Evolutionary conservation across 2,797 vertebrate species (phyloP).

Genomic region (Anableps anableps): DNA sequence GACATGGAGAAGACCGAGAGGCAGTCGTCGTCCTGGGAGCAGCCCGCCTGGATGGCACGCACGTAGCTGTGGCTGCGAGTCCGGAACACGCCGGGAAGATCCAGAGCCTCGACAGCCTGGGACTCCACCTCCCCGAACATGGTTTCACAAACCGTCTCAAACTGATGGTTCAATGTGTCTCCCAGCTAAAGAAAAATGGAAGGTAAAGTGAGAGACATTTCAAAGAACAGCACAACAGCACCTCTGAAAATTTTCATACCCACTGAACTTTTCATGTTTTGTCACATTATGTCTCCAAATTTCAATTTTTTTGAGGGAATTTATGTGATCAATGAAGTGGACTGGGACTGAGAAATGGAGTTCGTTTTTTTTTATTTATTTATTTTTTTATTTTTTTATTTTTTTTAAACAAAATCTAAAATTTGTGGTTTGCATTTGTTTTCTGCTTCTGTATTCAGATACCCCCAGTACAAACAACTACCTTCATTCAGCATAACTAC

Average conservation of each 20-base stretch:
- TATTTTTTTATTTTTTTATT: background rate
- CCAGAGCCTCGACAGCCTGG: slow-evolving; percentile 95
- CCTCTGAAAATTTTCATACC: background rate
- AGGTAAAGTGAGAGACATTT: background rate
- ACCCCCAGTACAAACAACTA: background rate
- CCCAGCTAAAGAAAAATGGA: slow-evolving; percentile 85
- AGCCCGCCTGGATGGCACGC: slow-evolving; percentile 98
- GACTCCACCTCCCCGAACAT: slow-evolving; percentile 97
- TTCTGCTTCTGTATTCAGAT: background rate
- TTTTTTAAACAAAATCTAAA: background rate
- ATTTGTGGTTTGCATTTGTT: background rate
- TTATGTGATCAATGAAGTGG: too few species aligned
- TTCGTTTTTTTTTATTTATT: background rate
- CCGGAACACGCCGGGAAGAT: slow-evolving; percentile 97
- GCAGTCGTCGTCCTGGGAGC: slow-evolving; percentile 98
- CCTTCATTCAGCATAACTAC: background rate
- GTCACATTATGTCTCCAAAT: background rate
- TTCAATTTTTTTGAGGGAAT: too few species aligned
- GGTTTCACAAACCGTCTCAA: slow-evolving; percentile 93
- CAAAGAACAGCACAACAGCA: background rate
- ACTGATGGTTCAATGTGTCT: slow-evolving; percentile 93
- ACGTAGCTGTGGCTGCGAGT: slow-evolving; percentile 99
- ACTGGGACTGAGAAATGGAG: background rate
- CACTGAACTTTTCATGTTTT: background rate
- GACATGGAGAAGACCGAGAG: slow-evolving; percentile 96